phyloP scores from a whole-genome alignment of 2,888 invertebrate genomes.

The Napeogenes sylphis region DNA sequence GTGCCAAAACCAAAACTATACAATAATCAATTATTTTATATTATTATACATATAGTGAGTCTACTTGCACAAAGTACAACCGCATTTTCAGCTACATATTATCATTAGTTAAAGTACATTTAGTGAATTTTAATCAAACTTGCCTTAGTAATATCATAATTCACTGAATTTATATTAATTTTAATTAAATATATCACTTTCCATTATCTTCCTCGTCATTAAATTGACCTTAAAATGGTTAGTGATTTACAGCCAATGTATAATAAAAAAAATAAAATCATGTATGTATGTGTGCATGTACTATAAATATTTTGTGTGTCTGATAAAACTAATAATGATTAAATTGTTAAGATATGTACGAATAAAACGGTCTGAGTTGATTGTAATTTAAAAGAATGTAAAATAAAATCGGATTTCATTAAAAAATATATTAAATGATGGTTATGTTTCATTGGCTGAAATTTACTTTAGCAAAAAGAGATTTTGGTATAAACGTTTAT shows the following conservation, averaged over 20 bases:
- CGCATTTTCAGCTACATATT: too few species aligned
- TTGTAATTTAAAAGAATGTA: constrained; percentile 64
- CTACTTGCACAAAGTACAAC: too few species aligned
- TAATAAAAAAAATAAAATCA: background rate
- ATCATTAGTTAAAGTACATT: too few species aligned
- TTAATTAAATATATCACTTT: background rate
- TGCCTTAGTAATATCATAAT: background rate
- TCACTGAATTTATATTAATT: background rate
- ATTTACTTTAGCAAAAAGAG: too few species aligned
- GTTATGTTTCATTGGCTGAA: constrained; percentile 18
- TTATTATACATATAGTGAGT: too few species aligned
- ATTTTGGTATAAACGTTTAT: too few species aligned
- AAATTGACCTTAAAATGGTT: constrained; percentile 21
- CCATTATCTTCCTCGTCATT: constrained; percentile 3
- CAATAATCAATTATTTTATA: too few species aligned
- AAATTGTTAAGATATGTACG: constrained; percentile 14
- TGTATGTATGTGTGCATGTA: constrained; percentile 16
- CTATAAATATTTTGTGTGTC: constrained; percentile 16
- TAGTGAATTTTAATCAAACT: too few species aligned
- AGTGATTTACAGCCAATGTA: constrained; percentile 29
- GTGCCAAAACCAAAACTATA: too few species aligned
- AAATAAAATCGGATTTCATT: constrained; percentile 70
- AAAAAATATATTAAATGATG: constrained; percentile 53
- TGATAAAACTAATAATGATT: constrained; percentile 33
- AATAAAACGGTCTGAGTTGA: constrained; percentile 49